A percentile compares a stretch with the other conserved stretches of the same genome.
phyloP scores from a whole-genome alignment of 2,888 invertebrate species.

The Unio pictorum region DNA sequence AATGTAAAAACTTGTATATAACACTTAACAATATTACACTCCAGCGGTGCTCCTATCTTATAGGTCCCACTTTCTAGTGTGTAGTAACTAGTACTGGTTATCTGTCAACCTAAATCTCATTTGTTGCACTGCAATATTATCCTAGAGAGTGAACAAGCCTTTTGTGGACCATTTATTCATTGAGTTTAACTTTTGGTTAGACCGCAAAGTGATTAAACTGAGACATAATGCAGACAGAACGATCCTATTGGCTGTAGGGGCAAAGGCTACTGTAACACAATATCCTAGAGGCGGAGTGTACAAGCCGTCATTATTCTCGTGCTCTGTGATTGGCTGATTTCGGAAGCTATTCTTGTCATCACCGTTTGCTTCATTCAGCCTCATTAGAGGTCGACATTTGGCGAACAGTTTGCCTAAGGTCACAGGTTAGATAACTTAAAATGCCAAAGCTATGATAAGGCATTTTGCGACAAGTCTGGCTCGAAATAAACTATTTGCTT shows the following conservation, averaged over 20 bases:
- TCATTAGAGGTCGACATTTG: constrained; percentile 15
- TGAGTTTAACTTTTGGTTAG: too few species aligned
- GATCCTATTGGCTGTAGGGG: constrained; percentile 14
- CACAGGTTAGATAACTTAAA: constrained; percentile 25
- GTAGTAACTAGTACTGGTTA: too few species aligned
- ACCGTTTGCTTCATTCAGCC: constrained; percentile 5
- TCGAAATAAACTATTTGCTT: constrained; percentile 9
- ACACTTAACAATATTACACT: too few species aligned
- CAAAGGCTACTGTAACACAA: constrained; percentile 5
- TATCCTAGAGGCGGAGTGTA: constrained; percentile 10
- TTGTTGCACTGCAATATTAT: too few species aligned
- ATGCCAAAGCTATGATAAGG: constrained; percentile 17
- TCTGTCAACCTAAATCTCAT: too few species aligned
- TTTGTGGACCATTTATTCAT: too few species aligned
- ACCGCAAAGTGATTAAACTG: too few species aligned
- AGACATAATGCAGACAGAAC: too few species aligned
- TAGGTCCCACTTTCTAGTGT: too few species aligned
- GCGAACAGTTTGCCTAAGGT: constrained; percentile 12
- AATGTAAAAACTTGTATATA: background rate
- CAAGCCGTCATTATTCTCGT: constrained; percentile 22
- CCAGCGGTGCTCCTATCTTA: too few species aligned
- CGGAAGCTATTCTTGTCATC: background rate
- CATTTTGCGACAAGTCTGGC: constrained; percentile 6
- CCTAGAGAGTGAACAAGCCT: too few species aligned
- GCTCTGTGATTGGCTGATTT: constrained; percentile 14